These are phyloP conservation scores for Eremobia ochroleuca DNA, from an alignment of 2,888 invertebrate genomes.

Conservation along the genomic window DNA sequence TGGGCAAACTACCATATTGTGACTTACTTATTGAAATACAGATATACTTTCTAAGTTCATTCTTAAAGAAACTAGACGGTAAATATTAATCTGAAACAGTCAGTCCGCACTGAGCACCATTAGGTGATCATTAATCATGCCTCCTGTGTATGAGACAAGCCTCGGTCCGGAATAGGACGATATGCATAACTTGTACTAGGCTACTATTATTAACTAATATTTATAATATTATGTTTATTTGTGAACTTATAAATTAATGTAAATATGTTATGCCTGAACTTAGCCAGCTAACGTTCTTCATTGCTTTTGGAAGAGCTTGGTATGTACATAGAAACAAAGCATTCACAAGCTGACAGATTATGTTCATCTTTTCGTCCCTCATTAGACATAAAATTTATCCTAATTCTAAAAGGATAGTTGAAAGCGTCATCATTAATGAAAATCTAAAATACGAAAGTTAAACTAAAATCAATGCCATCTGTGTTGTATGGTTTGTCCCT, in stretches of 20 bases:
- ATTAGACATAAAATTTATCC: not conserved
- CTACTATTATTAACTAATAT: not conserved
- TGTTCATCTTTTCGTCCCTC: not conserved
- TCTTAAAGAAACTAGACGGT: not conserved
- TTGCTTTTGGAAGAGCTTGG: not conserved
- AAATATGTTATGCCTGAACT: not conserved
- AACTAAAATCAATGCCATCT: conserved; percentile 21
- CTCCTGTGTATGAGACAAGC: not conserved
- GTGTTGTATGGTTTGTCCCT: not conserved
- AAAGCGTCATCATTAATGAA: not conserved
- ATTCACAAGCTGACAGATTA: not conserved
- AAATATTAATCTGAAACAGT: not conserved
- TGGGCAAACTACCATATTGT: not conserved
- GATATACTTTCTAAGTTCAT: not conserved
- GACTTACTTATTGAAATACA: not conserved
- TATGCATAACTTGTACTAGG: too few species aligned
- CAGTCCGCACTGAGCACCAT: too few species aligned
- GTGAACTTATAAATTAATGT: not conserved
- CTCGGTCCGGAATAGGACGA: too few species aligned
- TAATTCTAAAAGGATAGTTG: not conserved
- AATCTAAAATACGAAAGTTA: not conserved
- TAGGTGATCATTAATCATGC: not conserved
- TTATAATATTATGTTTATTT: not conserved
- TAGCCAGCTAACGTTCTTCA: not conserved
- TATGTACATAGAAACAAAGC: not conserved